Percentiles rank a stretch among this genome's conserved stretches.
phyloP scores from a whole-genome alignment of 2,888 invertebrate genomes.

The Drosophila merina region DNA sequence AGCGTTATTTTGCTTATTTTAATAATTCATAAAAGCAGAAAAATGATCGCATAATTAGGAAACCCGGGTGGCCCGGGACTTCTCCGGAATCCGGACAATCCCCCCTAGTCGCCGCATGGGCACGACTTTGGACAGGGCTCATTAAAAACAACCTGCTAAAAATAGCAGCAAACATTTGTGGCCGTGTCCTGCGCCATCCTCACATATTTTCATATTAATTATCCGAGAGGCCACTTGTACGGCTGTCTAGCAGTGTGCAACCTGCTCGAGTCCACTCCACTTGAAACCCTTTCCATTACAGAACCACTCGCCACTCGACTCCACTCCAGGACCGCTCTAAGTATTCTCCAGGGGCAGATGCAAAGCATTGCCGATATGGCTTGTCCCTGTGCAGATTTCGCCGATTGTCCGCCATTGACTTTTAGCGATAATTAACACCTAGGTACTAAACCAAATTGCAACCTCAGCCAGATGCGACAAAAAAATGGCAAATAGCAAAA shows the following conservation, averaged over 20 bases:
- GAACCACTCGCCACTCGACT: slow-evolving; percentile 22
- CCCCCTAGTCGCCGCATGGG: slow-evolving; percentile 8
- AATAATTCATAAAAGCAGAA: slow-evolving; percentile 68
- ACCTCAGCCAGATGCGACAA: slow-evolving; percentile 49
- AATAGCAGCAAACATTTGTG: slow-evolving; percentile 73
- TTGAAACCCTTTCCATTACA: slow-evolving; percentile 5
- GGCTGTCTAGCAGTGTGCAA: slow-evolving; percentile 52
- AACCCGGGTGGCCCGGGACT: slow-evolving; percentile 59
- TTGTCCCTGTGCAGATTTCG: slow-evolving; percentile 67
- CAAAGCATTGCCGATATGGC: slow-evolving; percentile 50
- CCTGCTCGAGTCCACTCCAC: slow-evolving; percentile 26
- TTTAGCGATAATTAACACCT: slow-evolving; percentile 80
- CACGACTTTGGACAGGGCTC: slow-evolving; percentile 53
- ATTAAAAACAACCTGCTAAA: slow-evolving; percentile 72
- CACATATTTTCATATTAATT: slow-evolving; percentile 79
- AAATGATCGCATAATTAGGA: slow-evolving; percentile 71
- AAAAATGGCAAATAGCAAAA: slow-evolving; percentile 16
- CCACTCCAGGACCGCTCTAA: slow-evolving; percentile 23
- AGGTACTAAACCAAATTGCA: slow-evolving; percentile 72
- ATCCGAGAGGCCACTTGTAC: slow-evolving; percentile 64
- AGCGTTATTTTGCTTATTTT: slow-evolving; percentile 67
- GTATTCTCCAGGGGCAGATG: slow-evolving; percentile 54
- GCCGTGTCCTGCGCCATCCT: slow-evolving; percentile 35
- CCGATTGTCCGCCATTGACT: slow-evolving; percentile 76
- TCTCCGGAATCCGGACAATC: slow-evolving; percentile 5